phyloP scores from a whole-genome alignment of 2,888 invertebrate species.

The Cyclophora punctaria region DNA sequence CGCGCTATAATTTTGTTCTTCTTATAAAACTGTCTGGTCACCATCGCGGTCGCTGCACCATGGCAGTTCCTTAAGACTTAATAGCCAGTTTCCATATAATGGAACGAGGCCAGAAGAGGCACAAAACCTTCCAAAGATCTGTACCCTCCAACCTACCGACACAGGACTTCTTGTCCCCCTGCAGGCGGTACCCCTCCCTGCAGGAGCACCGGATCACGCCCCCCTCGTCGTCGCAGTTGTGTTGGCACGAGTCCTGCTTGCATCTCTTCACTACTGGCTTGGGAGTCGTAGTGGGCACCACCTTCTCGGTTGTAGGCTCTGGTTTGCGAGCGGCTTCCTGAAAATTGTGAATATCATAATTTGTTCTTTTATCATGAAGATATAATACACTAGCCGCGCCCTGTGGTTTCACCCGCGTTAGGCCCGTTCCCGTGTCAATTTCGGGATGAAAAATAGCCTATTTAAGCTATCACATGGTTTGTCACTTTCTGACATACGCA shows the following conservation, averaged over 20 bases:
- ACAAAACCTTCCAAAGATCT: neutral
- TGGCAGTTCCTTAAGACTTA: too few species aligned
- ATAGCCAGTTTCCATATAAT: too few species aligned
- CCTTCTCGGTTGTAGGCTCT: constrained; percentile 27
- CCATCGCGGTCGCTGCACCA: too few species aligned
- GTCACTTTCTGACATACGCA: too few species aligned
- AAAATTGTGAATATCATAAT: neutral
- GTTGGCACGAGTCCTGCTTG: constrained; percentile 47
- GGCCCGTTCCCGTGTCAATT: too few species aligned
- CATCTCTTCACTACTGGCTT: constrained; percentile 24
- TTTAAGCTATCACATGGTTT: neutral
- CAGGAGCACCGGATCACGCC: constrained; percentile 49
- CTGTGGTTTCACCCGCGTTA: too few species aligned
- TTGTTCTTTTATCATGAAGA: neutral
- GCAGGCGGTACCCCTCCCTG: constrained; percentile 46
- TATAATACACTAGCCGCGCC: neutral
- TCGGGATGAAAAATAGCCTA: neutral
- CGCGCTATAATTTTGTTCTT: too few species aligned
- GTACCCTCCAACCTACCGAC: constrained; percentile 39
- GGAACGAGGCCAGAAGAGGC: too few species aligned
- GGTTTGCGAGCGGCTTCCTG: constrained; percentile 42
- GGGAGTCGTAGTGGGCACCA: constrained; percentile 4
- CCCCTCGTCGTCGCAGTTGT: constrained; percentile 46
- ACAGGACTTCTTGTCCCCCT: constrained; percentile 51
- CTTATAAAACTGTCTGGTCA: too few species aligned